These are phyloP conservation scores for Ctenomys sociabilis DNA, from an alignment of 2,113 vertebrate genomes.

Conservation along the genomic window DNA sequence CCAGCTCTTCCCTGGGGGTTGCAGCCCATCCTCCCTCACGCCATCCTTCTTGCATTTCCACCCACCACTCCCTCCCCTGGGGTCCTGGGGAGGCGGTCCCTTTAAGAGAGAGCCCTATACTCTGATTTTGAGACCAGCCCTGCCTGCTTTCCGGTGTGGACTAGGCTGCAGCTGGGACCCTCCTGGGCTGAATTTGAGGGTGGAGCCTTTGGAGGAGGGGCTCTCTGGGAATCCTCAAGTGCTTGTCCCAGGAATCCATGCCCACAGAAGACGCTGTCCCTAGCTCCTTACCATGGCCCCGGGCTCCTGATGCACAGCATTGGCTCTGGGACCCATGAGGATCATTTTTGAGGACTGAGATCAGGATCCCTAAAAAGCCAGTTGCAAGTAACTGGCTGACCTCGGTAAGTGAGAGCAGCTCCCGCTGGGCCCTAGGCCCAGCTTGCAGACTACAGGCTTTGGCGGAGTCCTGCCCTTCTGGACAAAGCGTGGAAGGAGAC, in stretches of 20 bases:
- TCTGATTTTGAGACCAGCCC: conserved; percentile 56
- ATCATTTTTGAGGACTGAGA: conserved; percentile 81
- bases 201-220: conserved; percentile 67
- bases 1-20: neutral
- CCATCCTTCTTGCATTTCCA: neutral
- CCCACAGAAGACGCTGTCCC: neutral
- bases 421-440: conserved; percentile 48
- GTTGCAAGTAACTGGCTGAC: conserved; percentile 76
- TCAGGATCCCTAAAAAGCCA: conserved; percentile 80
- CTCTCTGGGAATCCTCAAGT: conserved; percentile 55
- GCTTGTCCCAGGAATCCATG: neutral
- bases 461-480: neutral
- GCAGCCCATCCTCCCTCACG: neutral
- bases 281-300: neutral
- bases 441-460: conserved; percentile 33
- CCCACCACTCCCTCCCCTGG: rapidly evolving
- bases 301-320: conserved; percentile 18
- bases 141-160: conserved; percentile 33
- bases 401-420: conserved; percentile 78
- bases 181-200: conserved; percentile 27
- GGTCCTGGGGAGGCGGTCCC: conserved; percentile 68
- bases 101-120: conserved; percentile 83
- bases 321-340: conserved; percentile 62
- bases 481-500: neutral
- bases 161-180: conserved; percentile 15